Evolutionary conservation across 2,113 vertebrate genomes (phyloP).

Genomic region (Dolichotis patagonum): DNA sequence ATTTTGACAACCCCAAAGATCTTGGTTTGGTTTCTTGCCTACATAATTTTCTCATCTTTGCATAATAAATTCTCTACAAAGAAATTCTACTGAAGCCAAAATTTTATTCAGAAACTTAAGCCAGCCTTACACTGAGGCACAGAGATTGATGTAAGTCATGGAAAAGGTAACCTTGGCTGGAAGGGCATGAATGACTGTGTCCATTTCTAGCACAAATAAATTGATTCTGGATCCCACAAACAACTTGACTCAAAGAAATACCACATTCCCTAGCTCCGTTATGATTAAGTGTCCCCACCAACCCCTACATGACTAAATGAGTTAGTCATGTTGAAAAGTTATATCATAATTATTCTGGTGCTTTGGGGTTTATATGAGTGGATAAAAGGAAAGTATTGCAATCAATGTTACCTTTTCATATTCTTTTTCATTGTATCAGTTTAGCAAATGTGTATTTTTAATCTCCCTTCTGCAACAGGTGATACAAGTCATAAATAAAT

Average conservation of each 20-base stretch:
- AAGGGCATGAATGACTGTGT: neutral
- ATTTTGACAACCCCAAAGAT: neutral
- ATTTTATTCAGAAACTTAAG: conserved; percentile 35
- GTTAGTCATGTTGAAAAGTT: neutral
- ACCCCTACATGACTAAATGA: neutral
- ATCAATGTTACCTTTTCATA: neutral
- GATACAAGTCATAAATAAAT: neutral
- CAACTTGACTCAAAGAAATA: neutral
- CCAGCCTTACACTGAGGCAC: neutral
- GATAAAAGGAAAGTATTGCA: neutral
- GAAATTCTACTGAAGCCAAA: neutral
- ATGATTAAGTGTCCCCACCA: neutral
- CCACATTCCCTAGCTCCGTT: neutral
- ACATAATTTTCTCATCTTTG: neutral
- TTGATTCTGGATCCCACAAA: neutral
- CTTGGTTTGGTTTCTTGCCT: conserved; percentile 30
- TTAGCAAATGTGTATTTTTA: neutral
- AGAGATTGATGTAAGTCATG: neutral
- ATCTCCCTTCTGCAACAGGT: neutral
- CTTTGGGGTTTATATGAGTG: conserved; percentile 33
- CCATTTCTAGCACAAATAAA: neutral
- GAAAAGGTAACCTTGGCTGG: neutral
- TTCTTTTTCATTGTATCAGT: neutral
- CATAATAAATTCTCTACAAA: conserved; percentile 5
- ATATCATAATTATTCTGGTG: neutral